Base-by-base conservation (phyloP, 2,888 invertebrate genomes). In the Machimus atricapillus region DNA sequence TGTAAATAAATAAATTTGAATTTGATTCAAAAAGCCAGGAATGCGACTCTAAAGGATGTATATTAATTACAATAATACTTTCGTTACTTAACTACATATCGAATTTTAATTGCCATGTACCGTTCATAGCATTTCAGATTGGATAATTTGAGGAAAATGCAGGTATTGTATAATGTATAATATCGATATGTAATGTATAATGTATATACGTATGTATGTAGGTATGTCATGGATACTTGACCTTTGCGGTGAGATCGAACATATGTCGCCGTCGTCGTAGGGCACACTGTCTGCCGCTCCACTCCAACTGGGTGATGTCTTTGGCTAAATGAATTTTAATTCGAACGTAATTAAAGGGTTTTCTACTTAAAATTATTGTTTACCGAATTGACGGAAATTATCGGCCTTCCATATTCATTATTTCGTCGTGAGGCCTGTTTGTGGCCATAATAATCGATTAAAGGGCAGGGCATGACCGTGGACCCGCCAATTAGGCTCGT, bases 281-380 rank as follows among this genome's bases (percentile, higher is more conserved):
- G 40, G 19, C 1, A 77, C 78, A 37, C 37, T 23, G 8, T 23
- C 40, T 40, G 40, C 2, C 40, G 4, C 78, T 78, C 43, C 40
- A 1, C 78, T 78, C 43, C 43, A 46, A 40, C 14, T 6, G 19
- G 23, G 46, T n/a, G 37, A 78, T 43, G 78, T 40, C 23, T n/a
- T 43, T 43, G 43, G 23, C 23, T 78, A 78, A 78, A 78, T 78
- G 78, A 37, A 78, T 78, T 78, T 78, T 78, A 78, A 78, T 40
- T 78, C 23, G 43, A 78, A 43, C 78, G 40, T 78, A 78, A 78
- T 78, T 43, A 78, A 78, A 78, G 78, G 78, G 78, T 78, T 78
- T 78, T 23, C 76, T 19, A 76, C 34, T 23, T 43, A 46, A 78
- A 78, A 78, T 78, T 78, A 78, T 43, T 78, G 78, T 40, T 78